Percentiles rank a stretch among this genome's conserved stretches.
phyloP scores from a whole-genome alignment of 2,888 invertebrate genomes.

The Drosophila emarginata region DNA sequence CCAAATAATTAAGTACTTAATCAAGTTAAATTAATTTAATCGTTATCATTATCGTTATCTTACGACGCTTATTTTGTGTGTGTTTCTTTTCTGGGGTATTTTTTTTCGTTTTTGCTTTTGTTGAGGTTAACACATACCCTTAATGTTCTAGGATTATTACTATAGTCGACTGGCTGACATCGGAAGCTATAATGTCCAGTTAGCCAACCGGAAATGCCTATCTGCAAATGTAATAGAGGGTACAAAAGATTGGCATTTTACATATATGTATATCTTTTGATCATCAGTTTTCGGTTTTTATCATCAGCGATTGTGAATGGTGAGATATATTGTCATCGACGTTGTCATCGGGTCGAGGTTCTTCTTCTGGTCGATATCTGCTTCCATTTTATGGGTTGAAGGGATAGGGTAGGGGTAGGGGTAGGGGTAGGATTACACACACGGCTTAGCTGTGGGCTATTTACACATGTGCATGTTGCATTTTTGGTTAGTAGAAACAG shows the following conservation, averaged over 20 bases:
- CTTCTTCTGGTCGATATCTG: conserved; percentile 5
- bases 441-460: conserved; percentile 35
- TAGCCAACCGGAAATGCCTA: conserved; percentile 95
- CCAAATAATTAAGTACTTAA: conserved; percentile 33
- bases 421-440: conserved; percentile 16
- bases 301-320: conserved; percentile 9
- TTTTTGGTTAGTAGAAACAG: conserved; percentile 58
- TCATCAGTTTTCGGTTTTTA: conserved; percentile 13
- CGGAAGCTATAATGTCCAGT: conserved; percentile 96
- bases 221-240: conserved; percentile 85
- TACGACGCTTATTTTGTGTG: conserved; percentile 29
- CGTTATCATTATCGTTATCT: conserved; percentile 53
- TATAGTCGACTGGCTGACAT: conserved; percentile 98
- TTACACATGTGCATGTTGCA: conserved; percentile 44
- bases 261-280: conserved; percentile 5
- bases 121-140: conserved; percentile 87
- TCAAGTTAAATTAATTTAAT: conserved; percentile 25
- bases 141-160: conserved; percentile 93
- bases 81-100: neutral
- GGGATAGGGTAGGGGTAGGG: neutral
- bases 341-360: conserved; percentile 21
- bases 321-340: conserved; percentile 13
- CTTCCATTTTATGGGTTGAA: conserved; percentile 7
- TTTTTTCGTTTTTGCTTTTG: neutral
- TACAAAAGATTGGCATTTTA: conserved; percentile 41